phyloP scores from a whole-genome alignment of 1,140 invertebrate genomes.

The Drosophila bocqueti region DNA sequence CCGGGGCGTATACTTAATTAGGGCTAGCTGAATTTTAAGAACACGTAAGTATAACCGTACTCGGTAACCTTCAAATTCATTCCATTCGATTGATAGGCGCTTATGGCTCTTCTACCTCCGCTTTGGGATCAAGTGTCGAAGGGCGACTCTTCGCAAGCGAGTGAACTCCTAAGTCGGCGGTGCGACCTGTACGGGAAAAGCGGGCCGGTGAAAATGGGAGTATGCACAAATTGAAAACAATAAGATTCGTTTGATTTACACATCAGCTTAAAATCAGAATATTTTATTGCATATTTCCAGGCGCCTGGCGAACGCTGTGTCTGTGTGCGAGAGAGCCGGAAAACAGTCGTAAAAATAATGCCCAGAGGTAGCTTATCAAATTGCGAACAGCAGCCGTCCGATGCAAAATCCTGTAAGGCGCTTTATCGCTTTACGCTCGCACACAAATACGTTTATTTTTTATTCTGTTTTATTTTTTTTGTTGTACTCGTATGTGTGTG shows the following conservation, averaged over 20 bases:
- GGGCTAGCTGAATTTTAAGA: conserved; percentile 7
- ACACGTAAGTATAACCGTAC: conserved; percentile 1
- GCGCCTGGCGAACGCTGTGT: conserved; percentile 43
- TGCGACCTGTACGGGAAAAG: conserved; percentile 5
- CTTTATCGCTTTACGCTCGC: conserved; percentile 74
- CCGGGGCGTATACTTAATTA: conserved; percentile 47
- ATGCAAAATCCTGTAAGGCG: conserved; percentile 81
- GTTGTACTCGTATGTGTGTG: neutral
- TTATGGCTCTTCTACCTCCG: conserved; percentile 7
- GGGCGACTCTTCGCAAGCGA: conserved; percentile 3
- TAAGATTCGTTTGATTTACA: conserved; percentile 80
- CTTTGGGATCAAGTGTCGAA: conserved; percentile 22
- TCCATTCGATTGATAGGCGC: neutral
- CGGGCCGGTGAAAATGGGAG: neutral
- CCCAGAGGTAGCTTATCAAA: conserved; percentile 79
- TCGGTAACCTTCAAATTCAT: conserved; percentile 6
- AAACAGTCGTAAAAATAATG: conserved; percentile 80
- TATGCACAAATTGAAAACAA: conserved; percentile 70
- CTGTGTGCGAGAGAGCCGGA: conserved; percentile 34
- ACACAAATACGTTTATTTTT: conserved; percentile 41
- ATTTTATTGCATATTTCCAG: conserved; percentile 77
- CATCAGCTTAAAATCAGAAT: conserved; percentile 77
- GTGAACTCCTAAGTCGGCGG: conserved; percentile 5
- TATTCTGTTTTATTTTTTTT: neutral
- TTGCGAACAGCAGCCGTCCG: conserved; percentile 75